Evolutionary conservation across 53 echinoderm and acorn worm genomes (phyloP), one percentile per base, ranked within the genome.

Genomic region (Astropecten irregularis): DNA sequence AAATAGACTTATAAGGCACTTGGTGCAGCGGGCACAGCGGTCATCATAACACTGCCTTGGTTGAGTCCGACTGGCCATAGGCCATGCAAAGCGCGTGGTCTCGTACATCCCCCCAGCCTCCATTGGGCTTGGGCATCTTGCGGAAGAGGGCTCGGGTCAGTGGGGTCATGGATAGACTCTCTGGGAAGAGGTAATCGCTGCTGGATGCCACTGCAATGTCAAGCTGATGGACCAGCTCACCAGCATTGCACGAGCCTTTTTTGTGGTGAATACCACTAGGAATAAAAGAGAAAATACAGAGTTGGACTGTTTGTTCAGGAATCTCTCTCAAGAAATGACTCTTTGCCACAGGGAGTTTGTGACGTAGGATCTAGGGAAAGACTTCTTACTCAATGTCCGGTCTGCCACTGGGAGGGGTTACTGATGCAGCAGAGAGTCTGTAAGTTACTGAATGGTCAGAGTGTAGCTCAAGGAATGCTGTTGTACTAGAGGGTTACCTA

Each of bases 241-340:
- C 94, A 18, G 93, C 94, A 54, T 95, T 92, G 92, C 99, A 99
- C 71, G 88, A 88, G 23, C 91, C 88, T 62, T 88, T 88, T 53
- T 93, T 89, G 83, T 99, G 99, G 79, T 99, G 99, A 34, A 99
- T 93, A 46, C 99, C 99, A 90, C 99, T 99, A n/a, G n/a, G n/a
- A n/a, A n/a, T n/a, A n/a, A n/a, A n/a, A n/a, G n/a, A n/a, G n/a
- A n/a, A n/a, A n/a, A n/a, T n/a, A n/a, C n/a, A n/a, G n/a, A n/a
- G n/a, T n/a, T n/a, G n/a, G n/a, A n/a, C n/a, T n/a, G n/a, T n/a
- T n/a, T n/a, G n/a, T n/a, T n/a, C n/a, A n/a, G n/a, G n/a, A n/a
- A n/a, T n/a, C n/a, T n/a, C n/a, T n/a, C n/a, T n/a, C n/a, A n/a
- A n/a, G n/a, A n/a, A n/a, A n/a, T n/a, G n/a, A n/a, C n/a, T n/a